Evolutionary conservation across 2,888 invertebrate genomes (phyloP), one percentile per base, ranked within the genome.

Genomic region (Metacarcinus magister): DNA sequence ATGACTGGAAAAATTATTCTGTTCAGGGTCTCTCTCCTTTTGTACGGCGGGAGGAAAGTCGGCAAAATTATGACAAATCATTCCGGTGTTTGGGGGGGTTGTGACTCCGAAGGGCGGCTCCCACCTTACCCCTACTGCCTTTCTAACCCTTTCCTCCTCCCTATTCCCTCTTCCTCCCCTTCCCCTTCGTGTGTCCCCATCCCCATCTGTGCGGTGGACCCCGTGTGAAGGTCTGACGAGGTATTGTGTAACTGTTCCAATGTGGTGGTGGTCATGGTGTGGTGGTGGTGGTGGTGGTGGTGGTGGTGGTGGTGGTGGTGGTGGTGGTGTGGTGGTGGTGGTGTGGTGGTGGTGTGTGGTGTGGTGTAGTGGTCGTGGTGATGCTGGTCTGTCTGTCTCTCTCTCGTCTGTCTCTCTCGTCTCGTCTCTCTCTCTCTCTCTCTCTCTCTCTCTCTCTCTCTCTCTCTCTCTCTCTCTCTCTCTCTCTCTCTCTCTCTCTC

Each of bases 1-100:
- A 48, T 94, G 94, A 16, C 89, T 87, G 32, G 87, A 44, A 94
- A 94, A 87, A 94, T 94, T 39, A 94, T 46, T 48, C 39, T 43
- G 94, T 94, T 75, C 67, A 67, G 5, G 91, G 92, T 67, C 90
- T 39, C 90, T 39, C 67, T 43, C 48, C 95, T 91, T 91, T 95
- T 95, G 95, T 95, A 91, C 95, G 67, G 39, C 92, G 39, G 87
- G 91, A 95, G 91, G 95, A 94, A 95, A 60, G 16, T 60, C 67
- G 44, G 67, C 67, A 19, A 75, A 95, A 95, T 95, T 91, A 95
- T 91, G 95, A 91, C 95, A 91, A 95, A 95, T 94, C 87, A 89
- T 90, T 90, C 46, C 54, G 91, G 95, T 19, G 90, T 67, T 43
- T 46, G 75, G 39, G 94, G 16, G 32, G 82, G 32, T 10, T 48